phyloP scores from a whole-genome alignment of 2,888 invertebrate species.

The Hipparchia semele region DNA sequence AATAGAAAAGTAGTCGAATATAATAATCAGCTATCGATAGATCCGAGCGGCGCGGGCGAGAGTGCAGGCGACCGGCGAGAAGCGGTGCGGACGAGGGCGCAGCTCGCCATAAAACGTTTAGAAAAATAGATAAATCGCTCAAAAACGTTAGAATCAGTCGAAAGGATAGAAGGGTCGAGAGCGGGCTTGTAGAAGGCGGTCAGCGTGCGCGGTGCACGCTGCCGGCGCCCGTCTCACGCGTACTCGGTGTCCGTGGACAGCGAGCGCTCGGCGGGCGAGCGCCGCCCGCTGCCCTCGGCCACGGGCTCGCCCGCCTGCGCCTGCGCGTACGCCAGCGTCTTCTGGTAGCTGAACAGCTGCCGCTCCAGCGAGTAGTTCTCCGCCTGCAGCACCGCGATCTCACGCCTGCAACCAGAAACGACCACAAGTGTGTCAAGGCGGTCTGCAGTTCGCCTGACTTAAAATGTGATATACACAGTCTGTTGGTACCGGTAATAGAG shows the following conservation, averaged over 20 bases:
- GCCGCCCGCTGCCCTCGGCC: slow-evolving; percentile 64
- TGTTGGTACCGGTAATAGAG: no score
- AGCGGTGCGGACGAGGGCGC: slow-evolving; percentile 81
- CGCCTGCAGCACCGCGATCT: slow-evolving; percentile 90
- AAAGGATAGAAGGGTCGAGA: slow-evolving; percentile 73
- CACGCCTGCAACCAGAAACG: slow-evolving; percentile 82
- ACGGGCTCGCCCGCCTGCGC: slow-evolving; percentile 81
- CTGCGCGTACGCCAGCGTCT: slow-evolving; percentile 89
- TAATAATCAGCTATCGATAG: slow-evolving; percentile 82
- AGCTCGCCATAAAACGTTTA: slow-evolving; percentile 82
- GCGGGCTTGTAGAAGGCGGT: slow-evolving; percentile 55
- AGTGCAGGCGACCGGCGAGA: slow-evolving; percentile 80
- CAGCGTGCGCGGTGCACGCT: slow-evolving; percentile 33
- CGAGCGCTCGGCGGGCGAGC: slow-evolving; percentile 83
- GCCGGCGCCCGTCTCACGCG: slow-evolving; percentile 81
- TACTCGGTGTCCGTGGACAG: slow-evolving; percentile 88
- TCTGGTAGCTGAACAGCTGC: slow-evolving; percentile 92
- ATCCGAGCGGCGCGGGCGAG: slow-evolving; percentile 80
- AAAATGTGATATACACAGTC: no score
- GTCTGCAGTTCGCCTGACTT: no score
- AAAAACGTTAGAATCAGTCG: slow-evolving; percentile 82
- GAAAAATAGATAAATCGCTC: slow-evolving; percentile 84
- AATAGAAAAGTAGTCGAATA: slow-evolving; percentile 83
- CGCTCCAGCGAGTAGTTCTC: slow-evolving; percentile 92
- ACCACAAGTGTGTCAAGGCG: no score